Base-by-base conservation (phyloP, 1,140 invertebrate genomes). In the Lithobius niger region DNA sequence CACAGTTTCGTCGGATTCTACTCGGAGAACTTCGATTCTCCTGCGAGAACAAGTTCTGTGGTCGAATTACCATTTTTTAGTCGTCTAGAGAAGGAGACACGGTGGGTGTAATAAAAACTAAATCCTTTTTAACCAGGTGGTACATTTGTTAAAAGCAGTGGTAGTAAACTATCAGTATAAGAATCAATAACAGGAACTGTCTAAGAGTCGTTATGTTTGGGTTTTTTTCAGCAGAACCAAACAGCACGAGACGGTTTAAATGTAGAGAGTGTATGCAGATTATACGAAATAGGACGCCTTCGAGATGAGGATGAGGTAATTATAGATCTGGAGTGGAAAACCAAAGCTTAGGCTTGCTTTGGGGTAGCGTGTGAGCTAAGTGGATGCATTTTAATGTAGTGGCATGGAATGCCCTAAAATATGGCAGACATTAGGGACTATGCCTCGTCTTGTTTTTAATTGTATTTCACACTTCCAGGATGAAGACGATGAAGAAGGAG, bases 201-300 rank as follows among this genome's bases (percentile, higher is more conserved):
- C n/a, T n/a, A n/a, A n/a, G n/a, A n/a, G n/a, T n/a, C n/a, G n/a
- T n/a, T n/a, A n/a, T n/a, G n/a, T n/a, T n/a, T n/a, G n/a, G n/a
- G n/a, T n/a, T 43, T 19, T 49, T 55, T 57, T 22, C 54, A 60
- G 27, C 59, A 71, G 65, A 70, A 65, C 57, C 65, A 66, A n/a
- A 56, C 62, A 26, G 61, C 61, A 26, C 27, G 53, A 19, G 68
- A 69, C 25, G 59, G 18, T 25, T 44, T 55, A 27, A 45, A 16
- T 18, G 18, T 52, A 13, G 74, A 75, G 57, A 68, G 64, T 54
- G 59, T 75, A 25, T 75, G 72, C 63, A 64, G 73, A 40, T 59
- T 77, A 22, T 77, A 76, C 56, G 74, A 77, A 62, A 64, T 77
- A 45, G 76, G 75, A 6, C 64, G 70, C 55, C 57, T 66, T 15